Base-by-base conservation (phyloP, 2,113 vertebrate species). In the Manacus vitellinus region DNA sequence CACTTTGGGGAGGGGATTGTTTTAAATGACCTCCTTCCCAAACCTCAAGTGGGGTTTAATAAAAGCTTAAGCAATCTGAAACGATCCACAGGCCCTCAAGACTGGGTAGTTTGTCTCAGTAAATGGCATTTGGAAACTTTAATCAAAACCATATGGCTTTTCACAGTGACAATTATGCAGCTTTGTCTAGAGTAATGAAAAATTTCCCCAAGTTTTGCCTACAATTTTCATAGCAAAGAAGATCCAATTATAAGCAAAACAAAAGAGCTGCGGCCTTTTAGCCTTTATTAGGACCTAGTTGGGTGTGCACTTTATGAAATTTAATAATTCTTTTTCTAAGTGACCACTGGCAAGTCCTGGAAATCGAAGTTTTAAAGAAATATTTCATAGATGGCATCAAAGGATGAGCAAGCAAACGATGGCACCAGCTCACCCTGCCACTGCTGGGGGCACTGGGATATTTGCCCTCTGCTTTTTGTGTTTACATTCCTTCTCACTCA, bases 121-220 rank as follows among this genome's bases (percentile, higher is more conserved):
- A 84, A 92, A 86, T 25, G 75, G 84, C 93, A 90, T 54, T 90
- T 49, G 59, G 84, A 87, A 77, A 92, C 88, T 85, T 47, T 93
- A 88, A 94, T 90, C 88, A 83, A 80, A 76, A 71, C 31, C 95
- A 92, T 43, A 55, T 71, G 90, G 80, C 84, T 91, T 92, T 91
- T 68, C 70, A 78, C 47, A 52, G 55, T 12, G 85, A 89, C 49
- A 88, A 88, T 92, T 92, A 95, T 41, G 43, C 46, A n/a, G 52
- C 37, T 67, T 91, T 71, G 76, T 91, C 85, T 56, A 15, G 24
- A 77, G 58, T 12, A 55, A 77, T 62, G 59, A 81, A 83, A 85
- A 52, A 66, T 75, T 68, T 68, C 62, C 75, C 39, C 46, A 54
- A 78, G 47, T 96, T 96, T 88, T 77, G 77, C 1, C 3, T 22